Evolutionary conservation across 2,888 invertebrate genomes (phyloP), one percentile per base, ranked within the genome.

Genomic region (Cybosia mesomella): DNA sequence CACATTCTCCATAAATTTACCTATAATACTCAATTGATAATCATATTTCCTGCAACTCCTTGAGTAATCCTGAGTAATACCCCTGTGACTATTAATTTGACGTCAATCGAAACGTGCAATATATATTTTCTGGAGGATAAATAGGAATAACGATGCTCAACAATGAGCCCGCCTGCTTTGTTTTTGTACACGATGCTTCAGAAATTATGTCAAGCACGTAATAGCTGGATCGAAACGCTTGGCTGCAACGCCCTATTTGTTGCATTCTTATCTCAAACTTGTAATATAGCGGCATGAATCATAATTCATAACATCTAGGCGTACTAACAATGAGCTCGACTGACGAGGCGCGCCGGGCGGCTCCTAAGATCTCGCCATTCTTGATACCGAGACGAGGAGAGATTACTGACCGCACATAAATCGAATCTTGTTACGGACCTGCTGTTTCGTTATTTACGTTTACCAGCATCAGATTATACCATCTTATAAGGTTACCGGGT

Each of bases 231-330:
- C 79, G 87, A 90, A 64, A 89, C 90, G 91, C 90, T 90, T 85
- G 87, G 85, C 85, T 85, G 92, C 89, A 91, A 88, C 91, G 93
- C 88, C 91, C 92, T 89, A 91, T 92, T 93, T 91, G 88, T 87
- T 89, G 89, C 89, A 90, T 89, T 92, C 91, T 92, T 92, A 93
- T 93, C 93, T 88, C 82, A 85, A 91, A 89, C 87, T 89, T 89
- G 89, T 88, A 88, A 87, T 90, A 87, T 87, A 82, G 77, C 78
- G 78, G 84, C 81, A 92, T 94, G 93, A 93, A 90, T 93, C 92
- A 93, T 90, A 89, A 85, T 84, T 49, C 49, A 49, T 32, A 55
- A 55, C 54, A 87, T 89, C 90, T 89, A 85, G 87, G 83, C 87
- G 85, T 85, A 82, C 86, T 87, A 88, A 93, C 93, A 93, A 93